phyloP scores from a whole-genome alignment of 2,888 invertebrate species.

The Actias luna region DNA sequence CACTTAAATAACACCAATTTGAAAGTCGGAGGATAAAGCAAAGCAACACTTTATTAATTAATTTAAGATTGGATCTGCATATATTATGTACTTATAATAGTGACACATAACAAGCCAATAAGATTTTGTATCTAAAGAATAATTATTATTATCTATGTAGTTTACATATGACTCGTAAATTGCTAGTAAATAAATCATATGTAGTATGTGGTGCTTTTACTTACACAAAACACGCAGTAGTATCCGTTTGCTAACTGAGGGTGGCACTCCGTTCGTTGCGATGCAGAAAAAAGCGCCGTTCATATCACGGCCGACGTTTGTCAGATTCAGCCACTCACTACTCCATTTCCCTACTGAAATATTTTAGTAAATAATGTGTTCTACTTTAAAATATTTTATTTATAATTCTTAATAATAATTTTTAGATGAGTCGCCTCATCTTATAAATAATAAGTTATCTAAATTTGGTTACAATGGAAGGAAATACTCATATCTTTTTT shows the following conservation, averaged over 20 bases:
- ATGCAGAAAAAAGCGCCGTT: constrained; percentile 84
- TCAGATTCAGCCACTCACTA: constrained; percentile 78
- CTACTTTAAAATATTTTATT: neutral
- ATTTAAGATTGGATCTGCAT: no score
- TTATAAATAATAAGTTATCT: neutral
- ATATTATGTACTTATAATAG: no score
- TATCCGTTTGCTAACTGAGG: constrained; percentile 67
- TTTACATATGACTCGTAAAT: neutral
- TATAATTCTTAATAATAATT: neutral
- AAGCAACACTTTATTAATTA: no score
- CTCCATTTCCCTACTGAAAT: constrained; percentile 73
- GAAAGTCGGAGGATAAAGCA: no score
- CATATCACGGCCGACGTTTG: constrained; percentile 77
- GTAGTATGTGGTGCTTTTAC: constrained; percentile 38
- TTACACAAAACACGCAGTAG: constrained; percentile 80
- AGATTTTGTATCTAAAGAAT: neutral
- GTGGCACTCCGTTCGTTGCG: constrained; percentile 83
- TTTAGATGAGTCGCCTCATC: neutral
- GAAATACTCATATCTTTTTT: neutral
- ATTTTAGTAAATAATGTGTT: neutral
- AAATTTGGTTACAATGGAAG: neutral
- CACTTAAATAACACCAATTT: no score
- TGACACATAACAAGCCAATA: no score
- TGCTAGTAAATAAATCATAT: neutral
- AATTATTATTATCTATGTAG: no score